A percentile compares a stretch with the other conserved stretches of the same genome.
phyloP scores from a whole-genome alignment of 2,888 invertebrate genomes.

The Heliconius ethilla region DNA sequence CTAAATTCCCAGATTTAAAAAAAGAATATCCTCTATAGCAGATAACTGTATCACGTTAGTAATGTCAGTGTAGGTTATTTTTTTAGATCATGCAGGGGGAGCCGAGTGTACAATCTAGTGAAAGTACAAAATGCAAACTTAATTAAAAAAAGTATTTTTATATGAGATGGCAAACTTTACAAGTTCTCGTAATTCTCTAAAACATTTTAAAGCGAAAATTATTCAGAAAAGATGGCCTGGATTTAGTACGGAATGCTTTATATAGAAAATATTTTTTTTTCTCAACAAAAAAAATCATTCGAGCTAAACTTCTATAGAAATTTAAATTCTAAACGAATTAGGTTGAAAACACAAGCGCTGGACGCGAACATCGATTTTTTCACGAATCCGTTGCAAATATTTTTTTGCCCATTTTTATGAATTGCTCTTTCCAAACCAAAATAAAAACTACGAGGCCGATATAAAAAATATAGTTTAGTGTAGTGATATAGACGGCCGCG shows the following conservation, averaged over 20 bases:
- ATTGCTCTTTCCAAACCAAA: conserved; percentile 37
- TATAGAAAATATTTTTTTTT: neutral
- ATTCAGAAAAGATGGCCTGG: conserved; percentile 12
- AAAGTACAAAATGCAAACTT: neutral
- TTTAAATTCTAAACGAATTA: conserved; percentile 27
- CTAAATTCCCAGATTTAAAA: too few relatives aligned
- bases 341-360: conserved; percentile 21
- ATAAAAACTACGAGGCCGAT: conserved; percentile 35
- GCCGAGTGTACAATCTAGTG: neutral
- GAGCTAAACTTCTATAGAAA: conserved; percentile 7
- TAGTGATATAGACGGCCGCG: conserved; percentile 24
- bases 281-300: conserved; percentile 4
- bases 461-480: conserved; percentile 24
- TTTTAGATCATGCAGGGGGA: neutral
- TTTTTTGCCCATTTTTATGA: conserved; percentile 37
- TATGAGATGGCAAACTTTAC: neutral
- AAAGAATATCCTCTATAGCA: too few relatives aligned
- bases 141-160: neutral
- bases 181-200: neutral
- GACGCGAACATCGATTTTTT: conserved; percentile 28
- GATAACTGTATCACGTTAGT: too few relatives aligned
- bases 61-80: too few relatives aligned
- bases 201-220: conserved; percentile 4
- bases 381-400: conserved; percentile 12
- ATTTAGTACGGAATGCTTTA: conserved; percentile 4